phyloP scores from a whole-genome alignment of 30 jellyfish, hydroid and myxozoan genomes.

The Calvadosia cruxmelitensis region DNA sequence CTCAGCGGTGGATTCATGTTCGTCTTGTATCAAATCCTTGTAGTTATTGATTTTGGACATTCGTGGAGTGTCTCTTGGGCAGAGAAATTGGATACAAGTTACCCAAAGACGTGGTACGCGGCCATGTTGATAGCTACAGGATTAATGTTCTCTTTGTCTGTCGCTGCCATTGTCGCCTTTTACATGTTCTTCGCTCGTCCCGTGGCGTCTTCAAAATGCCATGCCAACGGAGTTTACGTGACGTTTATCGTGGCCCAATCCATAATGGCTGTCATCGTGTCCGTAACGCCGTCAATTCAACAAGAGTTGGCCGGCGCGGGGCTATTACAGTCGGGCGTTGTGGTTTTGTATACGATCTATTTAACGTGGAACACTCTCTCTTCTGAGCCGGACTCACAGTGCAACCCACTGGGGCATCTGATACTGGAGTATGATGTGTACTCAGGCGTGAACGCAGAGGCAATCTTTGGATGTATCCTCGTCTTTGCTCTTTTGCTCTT shows the following conservation, averaged over 20 bases:
- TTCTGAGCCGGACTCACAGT: constrained; percentile 87
- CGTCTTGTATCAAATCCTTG: constrained; percentile 67
- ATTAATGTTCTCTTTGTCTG: constrained; percentile 57
- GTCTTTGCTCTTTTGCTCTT: constrained; percentile 58
- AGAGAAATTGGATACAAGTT: constrained; percentile 69
- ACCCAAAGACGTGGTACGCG: constrained; percentile 73
- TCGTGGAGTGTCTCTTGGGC: constrained; percentile 99
- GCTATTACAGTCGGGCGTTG: constrained; percentile 85
- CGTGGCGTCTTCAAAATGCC: constrained; percentile 55
- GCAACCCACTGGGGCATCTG: constrained; percentile 93
- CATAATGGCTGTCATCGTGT: constrained; percentile 69
- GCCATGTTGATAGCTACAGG: constrained; percentile 85
- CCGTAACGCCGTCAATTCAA: constrained; percentile 92
- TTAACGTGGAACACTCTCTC: constrained; percentile 89
- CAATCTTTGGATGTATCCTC: constrained; percentile 82
- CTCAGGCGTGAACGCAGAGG: constrained; percentile 84
- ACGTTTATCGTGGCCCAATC: constrained; percentile 81
- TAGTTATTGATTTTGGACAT: constrained; percentile 91
- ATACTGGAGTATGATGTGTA: constrained; percentile 77
- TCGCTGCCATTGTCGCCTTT: constrained; percentile 56
- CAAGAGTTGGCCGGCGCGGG: constrained; percentile 97
- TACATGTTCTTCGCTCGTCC: constrained; percentile 57
- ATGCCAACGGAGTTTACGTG: constrained; percentile 71
- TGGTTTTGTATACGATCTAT: constrained; percentile 67
- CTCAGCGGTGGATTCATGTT: constrained; percentile 84